Percentiles rank a stretch among this genome's conserved stretches.
phyloP scores from a whole-genome alignment of 2,888 invertebrate genomes.

The Brachycybe producta region DNA sequence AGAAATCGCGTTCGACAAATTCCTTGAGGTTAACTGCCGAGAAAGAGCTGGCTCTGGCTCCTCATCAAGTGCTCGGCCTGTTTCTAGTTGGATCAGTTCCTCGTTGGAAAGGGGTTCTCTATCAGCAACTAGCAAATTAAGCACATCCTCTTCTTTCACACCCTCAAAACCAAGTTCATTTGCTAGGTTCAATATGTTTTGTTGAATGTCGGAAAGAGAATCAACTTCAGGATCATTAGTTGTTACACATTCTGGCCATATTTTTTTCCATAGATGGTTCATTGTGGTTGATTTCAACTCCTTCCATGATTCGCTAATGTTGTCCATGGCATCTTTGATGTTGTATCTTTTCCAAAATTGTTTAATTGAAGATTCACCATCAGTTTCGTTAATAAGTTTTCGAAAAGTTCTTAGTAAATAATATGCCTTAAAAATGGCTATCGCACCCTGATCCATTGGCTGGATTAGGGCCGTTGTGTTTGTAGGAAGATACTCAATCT shows the following conservation, averaged over 20 bases:
- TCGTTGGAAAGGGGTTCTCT: not conserved
- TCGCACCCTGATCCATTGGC: slow-evolving; percentile 15
- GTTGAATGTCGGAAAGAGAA: not conserved
- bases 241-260: slow-evolving; percentile 7
- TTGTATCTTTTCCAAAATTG: slow-evolving; percentile 3
- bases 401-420: slow-evolving; percentile 8
- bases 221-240: not conserved
- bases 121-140: not conserved
- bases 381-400: not conserved
- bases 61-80: not conserved
- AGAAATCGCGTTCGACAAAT: not conserved
- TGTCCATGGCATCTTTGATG: not conserved
- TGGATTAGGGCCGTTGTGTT: slow-evolving; percentile 8
- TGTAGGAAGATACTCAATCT: not conserved
- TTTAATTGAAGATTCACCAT: not conserved
- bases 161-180: not conserved
- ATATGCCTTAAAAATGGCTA: slow-evolving; percentile 5
- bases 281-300: not conserved
- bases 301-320: not conserved
- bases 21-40: not conserved
- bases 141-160: not conserved
- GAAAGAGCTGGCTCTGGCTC: too few relatives aligned
- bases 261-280: not conserved
- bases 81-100: not conserved
- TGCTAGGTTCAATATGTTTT: not conserved